A percentile compares a stretch with the other conserved stretches of the same genome.
phyloP scores from a whole-genome alignment of 2,888 invertebrate genomes.

The Fragum sueziense region DNA sequence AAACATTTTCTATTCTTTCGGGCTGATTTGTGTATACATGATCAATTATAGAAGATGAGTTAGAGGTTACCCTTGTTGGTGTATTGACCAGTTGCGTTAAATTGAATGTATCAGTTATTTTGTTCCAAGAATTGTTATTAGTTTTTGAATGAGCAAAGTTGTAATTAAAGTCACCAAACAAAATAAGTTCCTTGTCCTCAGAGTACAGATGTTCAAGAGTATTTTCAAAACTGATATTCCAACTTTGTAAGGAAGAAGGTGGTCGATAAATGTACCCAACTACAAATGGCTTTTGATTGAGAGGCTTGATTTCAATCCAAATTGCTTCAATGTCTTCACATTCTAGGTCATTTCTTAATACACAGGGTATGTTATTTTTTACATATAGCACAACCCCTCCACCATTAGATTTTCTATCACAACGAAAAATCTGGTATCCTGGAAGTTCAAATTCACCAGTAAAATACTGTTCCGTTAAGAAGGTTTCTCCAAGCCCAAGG shows the following conservation, averaged over 20 bases:
- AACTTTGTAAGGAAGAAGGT: constrained; percentile 5
- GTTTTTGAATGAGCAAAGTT: background rate
- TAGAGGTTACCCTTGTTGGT: constrained; percentile 3
- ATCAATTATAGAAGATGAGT: constrained; percentile 7
- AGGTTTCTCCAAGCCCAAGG: background rate
- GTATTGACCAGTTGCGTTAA: background rate
- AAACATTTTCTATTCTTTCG: background rate
- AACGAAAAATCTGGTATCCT: background rate
- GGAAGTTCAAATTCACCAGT: background rate
- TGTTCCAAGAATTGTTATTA: background rate
- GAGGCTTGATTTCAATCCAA: constrained; percentile 10
- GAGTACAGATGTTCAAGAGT: background rate
- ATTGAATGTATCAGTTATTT: background rate
- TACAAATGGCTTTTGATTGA: constrained; percentile 12
- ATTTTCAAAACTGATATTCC: background rate
- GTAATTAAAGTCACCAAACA: background rate
- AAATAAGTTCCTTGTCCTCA: background rate
- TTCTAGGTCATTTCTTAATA: background rate
- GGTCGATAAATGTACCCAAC: constrained; percentile 5
- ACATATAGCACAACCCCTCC: constrained; percentile 8
- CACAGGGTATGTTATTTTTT: background rate
- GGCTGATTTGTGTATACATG: constrained; percentile 10
- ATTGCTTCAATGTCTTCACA: background rate
- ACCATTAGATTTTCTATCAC: constrained; percentile 4
- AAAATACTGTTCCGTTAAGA: background rate